These are phyloP conservation scores for Uria lomvia DNA, from an alignment of 2,113 vertebrate genomes.

Conservation along the genomic window DNA sequence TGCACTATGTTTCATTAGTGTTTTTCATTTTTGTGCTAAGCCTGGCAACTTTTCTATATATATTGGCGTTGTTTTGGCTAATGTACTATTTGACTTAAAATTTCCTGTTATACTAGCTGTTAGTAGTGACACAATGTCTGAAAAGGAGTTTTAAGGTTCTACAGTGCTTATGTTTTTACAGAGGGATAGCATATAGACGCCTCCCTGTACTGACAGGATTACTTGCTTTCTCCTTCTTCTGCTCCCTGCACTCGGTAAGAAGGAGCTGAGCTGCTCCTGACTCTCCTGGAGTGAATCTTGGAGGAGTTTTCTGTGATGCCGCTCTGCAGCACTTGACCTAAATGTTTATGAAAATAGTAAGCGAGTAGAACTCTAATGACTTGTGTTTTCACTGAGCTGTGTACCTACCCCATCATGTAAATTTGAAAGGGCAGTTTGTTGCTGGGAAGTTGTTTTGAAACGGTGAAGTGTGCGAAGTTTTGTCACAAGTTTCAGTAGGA, in stretches of 20 bases:
- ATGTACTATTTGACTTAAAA: conserved; percentile 55
- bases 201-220: background rate
- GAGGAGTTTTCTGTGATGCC: background rate
- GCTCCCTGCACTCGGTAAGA: background rate
- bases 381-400: background rate
- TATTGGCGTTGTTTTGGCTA: conserved; percentile 60
- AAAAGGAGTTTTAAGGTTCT: conserved; percentile 32
- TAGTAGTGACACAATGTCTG: conserved; percentile 12
- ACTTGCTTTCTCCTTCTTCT: background rate
- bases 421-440: background rate
- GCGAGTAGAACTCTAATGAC: background rate
- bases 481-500: background rate
- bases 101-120: conserved; percentile 32
- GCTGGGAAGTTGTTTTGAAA: background rate
- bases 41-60: conserved; percentile 54
- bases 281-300: background rate
- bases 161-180: background rate
- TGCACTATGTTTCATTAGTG: conserved; percentile 9
- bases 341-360: background rate
- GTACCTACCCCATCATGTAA: too few species aligned
- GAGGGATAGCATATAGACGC: background rate
- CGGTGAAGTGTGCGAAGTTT: background rate
- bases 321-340: background rate
- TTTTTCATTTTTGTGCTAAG: conserved; percentile 64
- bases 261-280: background rate